These are phyloP conservation scores for Chelmon rostratus DNA, from an alignment of 2,797 vertebrate genomes.

Conservation along the genomic window DNA sequence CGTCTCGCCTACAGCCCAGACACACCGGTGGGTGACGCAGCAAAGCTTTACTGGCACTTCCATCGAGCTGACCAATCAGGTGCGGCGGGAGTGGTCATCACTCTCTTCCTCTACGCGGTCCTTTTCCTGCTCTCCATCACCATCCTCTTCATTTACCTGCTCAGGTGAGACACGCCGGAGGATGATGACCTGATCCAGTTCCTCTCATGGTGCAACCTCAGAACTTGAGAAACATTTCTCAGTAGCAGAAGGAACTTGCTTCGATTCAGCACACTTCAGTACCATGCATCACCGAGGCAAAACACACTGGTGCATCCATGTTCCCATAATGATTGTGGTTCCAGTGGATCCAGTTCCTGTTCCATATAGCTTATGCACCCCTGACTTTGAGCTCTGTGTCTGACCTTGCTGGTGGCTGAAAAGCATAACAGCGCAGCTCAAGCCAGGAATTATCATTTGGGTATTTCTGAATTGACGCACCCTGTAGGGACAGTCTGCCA, in stretches of 20 bases:
- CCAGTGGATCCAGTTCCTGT: neutral
- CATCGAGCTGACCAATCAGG: conserved; percentile 86
- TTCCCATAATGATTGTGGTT: conserved; percentile 5
- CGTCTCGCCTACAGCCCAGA: conserved; percentile 85
- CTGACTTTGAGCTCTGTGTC: conserved; percentile 35
- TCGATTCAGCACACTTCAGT: neutral
- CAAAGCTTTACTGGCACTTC: conserved; percentile 95
- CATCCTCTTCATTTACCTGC: conserved; percentile 89
- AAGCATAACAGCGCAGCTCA: conserved; percentile 56
- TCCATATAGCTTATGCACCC: conserved; percentile 25
- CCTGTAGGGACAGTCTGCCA: conserved; percentile 62
- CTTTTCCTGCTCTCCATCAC: conserved; percentile 88
- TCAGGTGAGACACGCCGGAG: conserved; percentile 87
- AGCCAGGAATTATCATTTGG: conserved; percentile 54
- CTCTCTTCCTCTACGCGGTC: conserved; percentile 88
- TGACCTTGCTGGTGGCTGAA: conserved; percentile 67
- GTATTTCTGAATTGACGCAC: conserved; percentile 60
- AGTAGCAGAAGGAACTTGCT: neutral
- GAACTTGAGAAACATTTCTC: no score
- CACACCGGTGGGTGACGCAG: conserved; percentile 90
- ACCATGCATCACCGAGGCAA: conserved; percentile 5
- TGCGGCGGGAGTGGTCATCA: conserved; percentile 88
- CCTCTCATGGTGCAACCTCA: neutral
- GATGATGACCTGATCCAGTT: no score
- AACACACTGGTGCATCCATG: neutral